Evolutionary conservation across 2,888 invertebrate species (phyloP), one percentile per base, ranked within the genome.

Genomic region (Cheilosia impressa): DNA sequence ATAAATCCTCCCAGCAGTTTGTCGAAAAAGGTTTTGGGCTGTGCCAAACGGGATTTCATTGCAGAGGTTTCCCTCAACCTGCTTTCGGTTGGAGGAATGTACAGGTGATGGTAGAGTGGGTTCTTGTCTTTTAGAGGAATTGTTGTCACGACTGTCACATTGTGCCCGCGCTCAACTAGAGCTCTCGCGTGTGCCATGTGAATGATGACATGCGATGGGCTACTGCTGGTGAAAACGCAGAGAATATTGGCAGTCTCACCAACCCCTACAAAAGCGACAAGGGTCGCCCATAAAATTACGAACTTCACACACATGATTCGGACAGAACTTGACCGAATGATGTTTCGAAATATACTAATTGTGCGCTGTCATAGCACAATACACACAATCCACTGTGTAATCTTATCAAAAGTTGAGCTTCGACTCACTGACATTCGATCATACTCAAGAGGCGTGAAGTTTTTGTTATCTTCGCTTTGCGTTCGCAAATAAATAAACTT

Each of bases 121-220:
- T 91, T 90, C 2, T 87, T 90, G 1, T 92, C 89, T 60, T 89
- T 90, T n/a, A 88, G n/a, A 0, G 72, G 62, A 15, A 43, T n/a
- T 1, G 89, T 71, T 0, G 89, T 89, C 0, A 92, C 89, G 2
- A 92, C 90, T 0, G 92, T 92, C 1, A 92, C 89, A 88, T 92
- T 90, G 77, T 92, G 92, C 0, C 92, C 92, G 31, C 87, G 80
- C 78, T 91, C 91, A 0, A 90, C 90, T 52, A 92, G 80, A 0
- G 89, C 87, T 72, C 89, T 89, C 66, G 89, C 89, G 2, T 90
- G 60, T 0, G 92, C 90, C 90, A 91, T 90, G 43, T 91, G 90
- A 0, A 91, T 89, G 7, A 92, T 90, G 34, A 91, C 63, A 89
- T 92, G 92, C 13, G 92, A 92, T 5, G 89, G 90, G 43, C 90